Evolutionary conservation across 2,113 vertebrate genomes (phyloP).

Genomic region (Vimba vimba): DNA sequence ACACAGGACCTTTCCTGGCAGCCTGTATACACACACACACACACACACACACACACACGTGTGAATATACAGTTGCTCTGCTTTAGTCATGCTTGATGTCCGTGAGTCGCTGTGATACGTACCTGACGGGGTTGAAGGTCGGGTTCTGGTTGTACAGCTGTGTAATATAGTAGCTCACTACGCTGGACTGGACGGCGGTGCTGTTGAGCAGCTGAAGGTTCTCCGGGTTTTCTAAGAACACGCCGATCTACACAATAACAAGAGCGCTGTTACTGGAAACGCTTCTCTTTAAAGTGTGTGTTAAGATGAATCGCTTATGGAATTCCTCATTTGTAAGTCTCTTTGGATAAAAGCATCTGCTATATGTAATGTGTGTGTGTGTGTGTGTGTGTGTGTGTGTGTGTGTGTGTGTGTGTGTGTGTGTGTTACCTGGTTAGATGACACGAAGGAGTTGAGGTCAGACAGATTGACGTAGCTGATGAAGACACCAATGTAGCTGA

Average conservation of each 20-base stretch:
- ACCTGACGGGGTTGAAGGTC: constrained; percentile 60
- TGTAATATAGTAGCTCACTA: constrained; percentile 58
- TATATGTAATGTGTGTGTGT: no score
- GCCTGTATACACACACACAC: constrained; percentile 37
- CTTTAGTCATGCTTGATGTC: no score
- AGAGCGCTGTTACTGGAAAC: neutral
- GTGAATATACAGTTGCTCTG: neutral
- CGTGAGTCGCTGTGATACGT: no score
- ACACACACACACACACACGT: constrained; percentile 21
- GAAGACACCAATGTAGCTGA: constrained; percentile 63
- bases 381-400: no score
- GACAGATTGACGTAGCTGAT: constrained; percentile 60
- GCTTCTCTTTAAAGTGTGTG: neutral
- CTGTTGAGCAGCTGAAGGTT: constrained; percentile 69
- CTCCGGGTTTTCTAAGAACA: constrained; percentile 62
- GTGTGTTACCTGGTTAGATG: constrained; percentile 39
- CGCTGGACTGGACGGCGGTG: constrained; percentile 52
- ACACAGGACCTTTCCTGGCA: constrained; percentile 44
- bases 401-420: no score
- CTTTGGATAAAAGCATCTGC: no score
- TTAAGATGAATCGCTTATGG: no score
- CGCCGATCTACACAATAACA: constrained; percentile 51
- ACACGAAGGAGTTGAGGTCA: constrained; percentile 60
- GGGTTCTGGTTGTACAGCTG: constrained; percentile 59
- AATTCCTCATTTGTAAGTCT: no score